Evolutionary conservation across 64 coral and sea anemone species (phyloP).

Genomic region (Catalaphyllia jardinei): DNA sequence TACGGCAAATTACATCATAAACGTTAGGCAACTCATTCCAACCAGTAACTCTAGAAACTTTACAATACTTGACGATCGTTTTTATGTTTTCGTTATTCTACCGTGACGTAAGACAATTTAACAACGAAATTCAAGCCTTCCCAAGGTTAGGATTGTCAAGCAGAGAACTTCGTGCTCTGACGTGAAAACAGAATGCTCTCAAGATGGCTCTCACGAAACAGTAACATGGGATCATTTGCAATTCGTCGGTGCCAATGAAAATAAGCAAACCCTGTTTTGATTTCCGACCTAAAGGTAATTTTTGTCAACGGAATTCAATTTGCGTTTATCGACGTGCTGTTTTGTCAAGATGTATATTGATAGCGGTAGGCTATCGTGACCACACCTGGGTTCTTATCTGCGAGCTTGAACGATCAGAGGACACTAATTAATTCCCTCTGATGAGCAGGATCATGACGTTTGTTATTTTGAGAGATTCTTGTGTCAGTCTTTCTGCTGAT

Average conservation of each 20-base stretch:
- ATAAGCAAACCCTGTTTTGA: constrained; percentile 3
- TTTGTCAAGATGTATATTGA: constrained; percentile 9
- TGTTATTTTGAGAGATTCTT: constrained; percentile 33
- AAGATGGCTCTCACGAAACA: background rate
- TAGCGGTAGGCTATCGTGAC: background rate
- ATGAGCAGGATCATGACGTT: background rate
- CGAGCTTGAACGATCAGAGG: constrained; percentile 16
- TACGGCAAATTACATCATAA: too few species aligned
- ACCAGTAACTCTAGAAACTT: too few species aligned
- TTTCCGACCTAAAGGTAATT: background rate
- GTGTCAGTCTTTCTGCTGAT: constrained; percentile 7
- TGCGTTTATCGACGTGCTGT: constrained; percentile 31
- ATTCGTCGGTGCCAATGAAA: background rate
- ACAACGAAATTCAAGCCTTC: too few species aligned
- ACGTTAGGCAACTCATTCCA: too few species aligned
- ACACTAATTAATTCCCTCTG: constrained; percentile 39
- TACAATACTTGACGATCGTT: too few species aligned
- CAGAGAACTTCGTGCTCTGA: too few species aligned
- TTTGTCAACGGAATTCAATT: constrained; percentile 34
- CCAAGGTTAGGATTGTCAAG: too few species aligned
- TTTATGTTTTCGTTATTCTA: too few species aligned
- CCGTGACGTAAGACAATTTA: too few species aligned
- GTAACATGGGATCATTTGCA: background rate
- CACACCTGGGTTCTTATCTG: constrained; percentile 21
- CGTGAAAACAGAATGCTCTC: background rate